Base-by-base conservation (phyloP, 2,888 invertebrate genomes). In the Beris chalybata region DNA sequence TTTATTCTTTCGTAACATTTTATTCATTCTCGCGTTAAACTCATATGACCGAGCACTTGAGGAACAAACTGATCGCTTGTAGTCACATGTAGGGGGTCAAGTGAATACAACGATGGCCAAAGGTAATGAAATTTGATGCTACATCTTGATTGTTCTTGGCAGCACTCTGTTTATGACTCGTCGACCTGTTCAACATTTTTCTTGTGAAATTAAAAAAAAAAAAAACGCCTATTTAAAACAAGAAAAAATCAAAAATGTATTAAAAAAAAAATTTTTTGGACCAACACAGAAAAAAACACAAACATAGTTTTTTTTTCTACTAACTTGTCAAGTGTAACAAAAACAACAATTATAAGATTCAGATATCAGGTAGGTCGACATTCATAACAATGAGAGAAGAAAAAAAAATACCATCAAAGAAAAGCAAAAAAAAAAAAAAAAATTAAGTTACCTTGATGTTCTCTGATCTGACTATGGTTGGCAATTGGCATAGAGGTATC, bases 41-140 rank as follows among this genome's bases (percentile, higher is more conserved):
- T 38, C 38, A 38, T 38, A 38, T 38, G 38, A 38, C 38, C 38
- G 38, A 38, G 9, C 38, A 38, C 38, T 9, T 38, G 38, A 38
- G 38, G 5, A 7, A 38, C 38, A 22, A 22, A 22, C 38, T 38
- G 38, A 38, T 7, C 38, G 9, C 9, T 7, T 38, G 38, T 38
- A 38, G 5, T 5, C 38, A 38, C 9, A 38, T 38, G 38, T 38
- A 32, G 7, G 58, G 31, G 58, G 58, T 58, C 58, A 58, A 45
- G 47, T 13, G 44, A 45, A 45, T 58, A 45, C 47, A 45, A 30
- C 12, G 45, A 44, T 29, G 56, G 4, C n/a, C 9, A 31, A 22
- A 38, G 43, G 47, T 45, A 58, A 58, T 58, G 58, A 58, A 58
- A 58, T 58, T 58, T 58, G 58, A 58, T 58, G 58, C 58, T 45